Evolutionary conservation across 2,888 invertebrate genomes (phyloP), one percentile per base, ranked within the genome.

Genomic region (Drosophila cracens): DNA sequence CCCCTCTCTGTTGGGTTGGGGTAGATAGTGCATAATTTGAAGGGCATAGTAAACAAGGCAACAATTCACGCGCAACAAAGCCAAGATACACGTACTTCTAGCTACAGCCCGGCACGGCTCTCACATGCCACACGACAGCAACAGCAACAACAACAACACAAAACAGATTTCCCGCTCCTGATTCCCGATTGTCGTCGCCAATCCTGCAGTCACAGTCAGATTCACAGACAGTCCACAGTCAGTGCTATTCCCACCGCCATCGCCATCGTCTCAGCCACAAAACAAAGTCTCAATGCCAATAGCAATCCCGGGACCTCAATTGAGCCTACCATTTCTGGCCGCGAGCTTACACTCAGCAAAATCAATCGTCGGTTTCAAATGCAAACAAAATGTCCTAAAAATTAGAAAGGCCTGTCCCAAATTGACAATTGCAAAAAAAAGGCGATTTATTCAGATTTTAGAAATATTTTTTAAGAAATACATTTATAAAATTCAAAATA

Each of bases 41-140:
- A 90, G 90, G 85, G 89, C 89, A 86, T 90, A 88, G 89, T 88
- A 86, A 83, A 88, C 87, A 86, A 86, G 87, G 83, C 90, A 87
- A 85, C 84, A 85, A 85, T 85, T 85, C 84, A 89, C 90, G 84
- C 89, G 86, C 89, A 87, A 87, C 90, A 85, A 83, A 76, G 63
- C 80, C 80, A 66, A 79, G 79, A 81, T 81, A 81, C 81, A 74
- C 74, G 74, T 76, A 78, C 76, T 79, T 69, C 75, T 59, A 60
- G 80, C 38, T 38, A 38, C 38, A 18, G 38, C 38, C 4, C 18
- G 18, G 18, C 27, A 25, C 16, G 16, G 16, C 27, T 46, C 46
- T 16, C 46, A 25, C 46, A 79, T 80, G 72, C 74, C 63, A 80
- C 62, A 52, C 18, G 49, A 56, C 59, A 56, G 67, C 59, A 59